phyloP scores from a whole-genome alignment of 2,888 invertebrate genomes.

The Brachyopa scutellaris region DNA sequence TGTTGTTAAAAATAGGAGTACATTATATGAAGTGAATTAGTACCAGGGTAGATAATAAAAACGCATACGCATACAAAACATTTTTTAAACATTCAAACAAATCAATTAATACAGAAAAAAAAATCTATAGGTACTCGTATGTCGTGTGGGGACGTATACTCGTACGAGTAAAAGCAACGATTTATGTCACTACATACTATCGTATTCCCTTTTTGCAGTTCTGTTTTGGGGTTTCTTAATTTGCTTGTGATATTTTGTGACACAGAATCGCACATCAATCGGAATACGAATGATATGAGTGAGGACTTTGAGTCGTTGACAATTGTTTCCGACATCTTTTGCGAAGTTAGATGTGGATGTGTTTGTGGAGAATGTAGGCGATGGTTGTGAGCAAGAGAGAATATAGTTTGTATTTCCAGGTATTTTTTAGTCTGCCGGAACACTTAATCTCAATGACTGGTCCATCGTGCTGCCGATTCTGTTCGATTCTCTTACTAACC shows the following conservation, averaged over 20 bases:
- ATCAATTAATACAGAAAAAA: slow-evolving; percentile 73
- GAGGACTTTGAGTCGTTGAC: slow-evolving; percentile 40
- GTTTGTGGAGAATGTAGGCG: no score
- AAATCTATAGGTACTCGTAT: background rate
- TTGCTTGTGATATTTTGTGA: slow-evolving; percentile 47
- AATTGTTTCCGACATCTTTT: slow-evolving; percentile 44
- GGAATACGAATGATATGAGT: slow-evolving; percentile 34
- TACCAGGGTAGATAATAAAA: slow-evolving; percentile 12
- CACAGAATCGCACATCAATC: slow-evolving; percentile 44
- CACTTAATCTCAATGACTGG: no score
- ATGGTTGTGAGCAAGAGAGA: no score
- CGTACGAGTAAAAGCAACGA: no score
- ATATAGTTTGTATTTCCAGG: no score
- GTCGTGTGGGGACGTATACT: background rate
- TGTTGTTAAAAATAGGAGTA: slow-evolving; percentile 48
- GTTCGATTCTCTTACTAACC: no score
- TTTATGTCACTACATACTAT: slow-evolving; percentile 46
- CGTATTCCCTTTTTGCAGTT: slow-evolving; percentile 50
- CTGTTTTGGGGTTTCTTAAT: slow-evolving; percentile 45
- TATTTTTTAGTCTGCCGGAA: no score
- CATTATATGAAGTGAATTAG: slow-evolving; percentile 49
- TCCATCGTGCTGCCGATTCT: no score
- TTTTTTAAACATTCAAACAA: slow-evolving; percentile 74
- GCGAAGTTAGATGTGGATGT: no score
- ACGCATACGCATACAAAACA: no score